These are phyloP conservation scores for Variabilichromis moorii DNA, from an alignment of 2,113 vertebrate genomes.

Conservation along the genomic window DNA sequence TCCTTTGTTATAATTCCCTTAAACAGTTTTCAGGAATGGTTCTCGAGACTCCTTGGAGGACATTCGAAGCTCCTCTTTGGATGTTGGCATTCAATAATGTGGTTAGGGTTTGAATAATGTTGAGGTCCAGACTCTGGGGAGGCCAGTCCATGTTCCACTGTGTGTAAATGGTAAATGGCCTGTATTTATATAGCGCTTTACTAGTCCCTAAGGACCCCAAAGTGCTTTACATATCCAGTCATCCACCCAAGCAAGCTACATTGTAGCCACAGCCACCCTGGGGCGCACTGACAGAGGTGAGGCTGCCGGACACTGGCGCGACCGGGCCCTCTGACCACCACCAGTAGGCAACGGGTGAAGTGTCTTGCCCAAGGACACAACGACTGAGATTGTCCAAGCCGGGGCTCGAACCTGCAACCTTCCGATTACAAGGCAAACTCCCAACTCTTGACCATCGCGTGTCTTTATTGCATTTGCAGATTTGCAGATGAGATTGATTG, in stretches of 20 bases:
- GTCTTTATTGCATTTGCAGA: background rate
- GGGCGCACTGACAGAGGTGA: too few relatives aligned
- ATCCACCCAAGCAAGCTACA: too few relatives aligned
- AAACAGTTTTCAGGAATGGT: background rate
- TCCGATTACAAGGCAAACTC: too few relatives aligned
- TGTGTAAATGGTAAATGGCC: background rate
- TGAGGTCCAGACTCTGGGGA: background rate
- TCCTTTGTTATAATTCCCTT: background rate
- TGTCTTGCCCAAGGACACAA: too few relatives aligned
- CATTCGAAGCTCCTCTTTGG: background rate
- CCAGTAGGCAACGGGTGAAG: too few relatives aligned
- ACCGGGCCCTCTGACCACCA: too few relatives aligned
- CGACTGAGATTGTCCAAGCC: fast-evolving
- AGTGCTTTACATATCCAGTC: too few relatives aligned
- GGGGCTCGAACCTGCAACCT: fast-evolving
- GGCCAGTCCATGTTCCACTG: background rate
- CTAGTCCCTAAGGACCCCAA: too few relatives aligned
- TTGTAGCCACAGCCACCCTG: too few relatives aligned
- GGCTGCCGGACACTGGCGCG: too few relatives aligned
- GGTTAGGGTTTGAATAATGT: background rate
- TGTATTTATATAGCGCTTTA: too few relatives aligned
- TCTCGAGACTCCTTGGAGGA: background rate
- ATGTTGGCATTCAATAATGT: background rate
- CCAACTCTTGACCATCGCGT: too few relatives aligned
- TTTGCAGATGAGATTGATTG: background rate